Base-by-base conservation (phyloP, 2,797 vertebrate genomes). In the Falco berigora region DNA sequence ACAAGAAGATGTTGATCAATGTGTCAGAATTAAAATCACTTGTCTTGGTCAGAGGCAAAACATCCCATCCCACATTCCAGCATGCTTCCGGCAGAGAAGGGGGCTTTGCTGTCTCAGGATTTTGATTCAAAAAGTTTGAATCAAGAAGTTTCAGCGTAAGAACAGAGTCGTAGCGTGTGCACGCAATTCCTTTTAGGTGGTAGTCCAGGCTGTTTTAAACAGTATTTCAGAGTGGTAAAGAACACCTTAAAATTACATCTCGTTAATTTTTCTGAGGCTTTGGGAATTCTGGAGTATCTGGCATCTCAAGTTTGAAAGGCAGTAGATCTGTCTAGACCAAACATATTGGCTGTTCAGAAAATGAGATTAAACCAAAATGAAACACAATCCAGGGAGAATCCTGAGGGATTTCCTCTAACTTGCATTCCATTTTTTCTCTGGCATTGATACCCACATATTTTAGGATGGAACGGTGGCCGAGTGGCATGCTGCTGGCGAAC, bases 21-120 rank as follows among this genome's bases (percentile, higher is more conserved):
- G 11, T 88, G 79, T 79, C 87, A 50, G 77, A 68, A 90, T 92
- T 71, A 71, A 96, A 96, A 96, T 90, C 73, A 71, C 44, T 90
- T 94, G 68, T 67, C 69, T 88, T 85, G 87, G 71, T 81, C 94
- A 77, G 85, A 67, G 92, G 78, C 88, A 86, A 80, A 56, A 90
- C n/a, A 49, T 22, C 10, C 66, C 7, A 6, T 84, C 68, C 76
- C 91, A 89, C 10, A 21, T 78, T 56, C 52, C 23, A 30, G 25
- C 5, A 3, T 17, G 30, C 30, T 47, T 68, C 16, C 8, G 14
- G 21, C 30, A 58, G 38, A 22, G n/a, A 34, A 59, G 25, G 30
- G 21, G 49, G 27, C 36, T 72, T 32, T 78, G 50, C 27, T 14
- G 40, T 19, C 23, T 24, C 7, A 28, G 56, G 25, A 16, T 18